phyloP scores from a whole-genome alignment of 1,140 invertebrate genomes.

The Chrysopa pallens region DNA sequence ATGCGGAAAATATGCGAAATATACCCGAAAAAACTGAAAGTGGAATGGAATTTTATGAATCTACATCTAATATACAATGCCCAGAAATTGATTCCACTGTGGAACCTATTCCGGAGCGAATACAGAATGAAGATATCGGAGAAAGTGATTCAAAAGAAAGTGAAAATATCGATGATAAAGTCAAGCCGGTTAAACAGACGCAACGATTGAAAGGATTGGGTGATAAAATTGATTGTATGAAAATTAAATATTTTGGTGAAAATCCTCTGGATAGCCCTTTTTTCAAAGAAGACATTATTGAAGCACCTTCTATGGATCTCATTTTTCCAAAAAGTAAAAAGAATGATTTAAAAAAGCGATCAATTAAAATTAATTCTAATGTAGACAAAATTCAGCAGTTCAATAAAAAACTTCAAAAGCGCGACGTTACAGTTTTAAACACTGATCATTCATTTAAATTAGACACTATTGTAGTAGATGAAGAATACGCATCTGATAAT shows the following conservation, averaged over 20 bases:
- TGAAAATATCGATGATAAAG: conserved; percentile 11
- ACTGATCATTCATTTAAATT: too few species aligned
- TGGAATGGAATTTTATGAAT: conserved; percentile 39
- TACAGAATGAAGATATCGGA: conserved; percentile 23
- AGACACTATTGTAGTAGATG: too few species aligned
- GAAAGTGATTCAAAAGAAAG: conserved; percentile 13
- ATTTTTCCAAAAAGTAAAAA: conserved; percentile 6
- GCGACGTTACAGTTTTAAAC: too few species aligned
- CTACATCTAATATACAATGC: conserved; percentile 23
- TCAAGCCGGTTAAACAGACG: conserved; percentile 10
- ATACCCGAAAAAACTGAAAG: conserved; percentile 33
- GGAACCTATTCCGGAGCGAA: conserved; percentile 29
- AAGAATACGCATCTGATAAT: too few species aligned
- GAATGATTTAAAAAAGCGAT: too few species aligned
- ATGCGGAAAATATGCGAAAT: conserved; percentile 33
- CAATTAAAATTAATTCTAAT: not conserved
- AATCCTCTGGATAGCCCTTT: conserved; percentile 57
- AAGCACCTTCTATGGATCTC: conserved; percentile 5
- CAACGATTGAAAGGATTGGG: conserved; percentile 34
- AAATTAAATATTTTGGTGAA: conserved; percentile 49
- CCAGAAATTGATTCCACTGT: conserved; percentile 28
- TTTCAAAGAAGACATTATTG: conserved; percentile 35
- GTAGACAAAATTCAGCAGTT: not conserved
- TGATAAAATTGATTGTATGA: conserved; percentile 55
- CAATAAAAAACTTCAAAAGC: not conserved